Evolutionary conservation across 2,113 vertebrate genomes (phyloP).

Genomic region (Guaruba guarouba): DNA sequence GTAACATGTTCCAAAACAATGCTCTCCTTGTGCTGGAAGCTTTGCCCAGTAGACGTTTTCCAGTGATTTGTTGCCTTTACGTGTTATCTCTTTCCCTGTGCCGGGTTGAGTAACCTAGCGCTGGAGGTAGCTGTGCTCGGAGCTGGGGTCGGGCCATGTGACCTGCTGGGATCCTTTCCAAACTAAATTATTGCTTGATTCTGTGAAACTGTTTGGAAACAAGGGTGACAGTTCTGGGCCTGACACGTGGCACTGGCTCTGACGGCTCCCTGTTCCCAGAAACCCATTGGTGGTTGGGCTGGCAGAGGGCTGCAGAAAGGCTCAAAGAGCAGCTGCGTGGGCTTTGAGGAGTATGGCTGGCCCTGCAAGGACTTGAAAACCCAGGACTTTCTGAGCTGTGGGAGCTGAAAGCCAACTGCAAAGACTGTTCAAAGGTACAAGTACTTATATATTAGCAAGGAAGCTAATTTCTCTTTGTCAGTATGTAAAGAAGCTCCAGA

Average conservation of each 20-base stretch:
- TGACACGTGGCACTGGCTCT: neutral
- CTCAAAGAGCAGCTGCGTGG: neutral
- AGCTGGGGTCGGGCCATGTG: neutral
- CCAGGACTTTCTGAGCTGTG: neutral
- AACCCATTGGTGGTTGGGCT: neutral
- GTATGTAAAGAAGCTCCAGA: neutral
- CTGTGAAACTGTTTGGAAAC: slow-evolving; percentile 45
- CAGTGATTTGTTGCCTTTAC: neutral
- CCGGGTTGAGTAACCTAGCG: neutral
- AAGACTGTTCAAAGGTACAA: neutral
- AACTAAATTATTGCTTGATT: slow-evolving; percentile 37
- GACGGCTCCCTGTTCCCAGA: neutral
- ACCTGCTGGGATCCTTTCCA: slow-evolving; percentile 35
- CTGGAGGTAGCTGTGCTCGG: neutral
- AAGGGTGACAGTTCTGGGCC: neutral
- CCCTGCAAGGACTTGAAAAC: neutral
- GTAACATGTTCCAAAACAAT: neutral
- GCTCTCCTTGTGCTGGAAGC: neutral
- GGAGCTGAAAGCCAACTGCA: neutral
- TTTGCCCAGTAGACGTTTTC: neutral
- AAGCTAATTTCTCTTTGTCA: neutral
- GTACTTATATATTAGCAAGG: rapidly evolving
- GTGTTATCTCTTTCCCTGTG: neutral
- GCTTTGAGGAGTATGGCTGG: neutral
- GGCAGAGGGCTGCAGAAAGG: neutral